A percentile compares a stretch with the other conserved stretches of the same genome.
Evolutionary conservation across 2,888 invertebrate genomes (phyloP).

Genomic region (Thymelicus acteon): DNA sequence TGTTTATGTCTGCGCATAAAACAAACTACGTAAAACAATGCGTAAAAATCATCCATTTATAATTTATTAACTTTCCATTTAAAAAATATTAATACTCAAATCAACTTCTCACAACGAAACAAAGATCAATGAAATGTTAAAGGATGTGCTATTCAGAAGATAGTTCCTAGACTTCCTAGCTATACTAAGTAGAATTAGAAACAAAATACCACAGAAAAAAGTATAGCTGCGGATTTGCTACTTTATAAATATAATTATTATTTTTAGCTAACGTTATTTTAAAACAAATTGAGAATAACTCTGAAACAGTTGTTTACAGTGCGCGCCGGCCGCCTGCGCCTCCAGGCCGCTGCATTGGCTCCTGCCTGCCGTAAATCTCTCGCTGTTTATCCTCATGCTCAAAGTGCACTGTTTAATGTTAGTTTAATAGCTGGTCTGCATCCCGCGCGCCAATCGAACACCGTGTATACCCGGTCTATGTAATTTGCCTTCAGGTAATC

Average conservation of each 20-base stretch:
- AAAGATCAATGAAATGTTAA: too few relatives aligned
- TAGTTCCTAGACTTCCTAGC: too few relatives aligned
- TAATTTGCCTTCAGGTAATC: conserved; percentile 23
- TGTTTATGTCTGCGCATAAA: too few relatives aligned
- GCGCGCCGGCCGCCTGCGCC: neutral
- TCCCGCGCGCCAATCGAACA: conserved; percentile 21
- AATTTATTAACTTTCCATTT: too few relatives aligned
- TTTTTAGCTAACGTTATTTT: neutral
- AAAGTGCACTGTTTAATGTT: conserved; percentile 28
- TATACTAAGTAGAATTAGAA: too few relatives aligned
- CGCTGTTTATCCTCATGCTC: conserved; percentile 22
- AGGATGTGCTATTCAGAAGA: too few relatives aligned
- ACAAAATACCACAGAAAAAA: too few relatives aligned
- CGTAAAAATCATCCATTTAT: too few relatives aligned
- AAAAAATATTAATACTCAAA: too few relatives aligned
- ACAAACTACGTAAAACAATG: too few relatives aligned
- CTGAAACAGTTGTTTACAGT: conserved; percentile 17
- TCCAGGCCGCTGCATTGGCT: conserved; percentile 29
- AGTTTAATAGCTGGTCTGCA: conserved; percentile 30
- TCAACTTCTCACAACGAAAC: neutral
- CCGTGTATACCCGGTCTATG: conserved; percentile 9
- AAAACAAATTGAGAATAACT: conserved; percentile 9
- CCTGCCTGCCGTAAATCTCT: conserved; percentile 26
- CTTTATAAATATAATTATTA: neutral
- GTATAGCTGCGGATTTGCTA: neutral